Base-by-base conservation (phyloP, 1,140 invertebrate species). In the Drosophila sturtevanti region DNA sequence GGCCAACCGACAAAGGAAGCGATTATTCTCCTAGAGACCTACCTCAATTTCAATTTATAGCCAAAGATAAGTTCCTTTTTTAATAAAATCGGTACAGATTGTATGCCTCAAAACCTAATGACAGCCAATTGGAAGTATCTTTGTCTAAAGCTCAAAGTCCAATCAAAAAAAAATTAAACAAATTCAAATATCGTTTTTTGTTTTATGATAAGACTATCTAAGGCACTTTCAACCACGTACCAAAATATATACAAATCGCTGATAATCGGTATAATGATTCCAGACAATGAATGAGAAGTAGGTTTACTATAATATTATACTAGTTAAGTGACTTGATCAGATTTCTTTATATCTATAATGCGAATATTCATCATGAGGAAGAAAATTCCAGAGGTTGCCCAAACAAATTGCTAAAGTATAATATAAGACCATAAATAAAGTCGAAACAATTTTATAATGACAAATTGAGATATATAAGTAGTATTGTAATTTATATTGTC, bases 21-120 rank as follows among this genome's bases (percentile, higher is more conserved):
- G 7, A n/a, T 38, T n/a, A n/a, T 34, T 22, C 63, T 44, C 21
- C 35, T 2, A 44, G 35, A 44, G 79, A 81, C 78, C 78, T 80
- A 61, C 67, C 72, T 31, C 72, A 80, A 65, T 31, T 22, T 14
- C 27, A 55, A 12, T 48, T 54, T 44, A 55, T 44, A 27, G 12
- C 38, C 16, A 48, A 6, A 48, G 18, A 21, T n/a, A 48, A 48
- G 41, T 48, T 48, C 9, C 16, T 16, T 24, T 4, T 2, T 21
- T 48, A 9, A 21, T 21, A 9, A 48, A 48, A 48, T 48, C 16
- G 18, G 1, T 4, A 11, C 10, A 48, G 41, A 48, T 48, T 48
- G 41, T 41, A 16, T 41, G n/a, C 14, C 41, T 24, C 24, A 24
- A 6, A 48, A 48, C 16, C 18, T 48, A 48, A 35, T 31, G 21